phyloP scores from a whole-genome alignment of 2,888 invertebrate species.

The Invenusta paracnida region DNA sequence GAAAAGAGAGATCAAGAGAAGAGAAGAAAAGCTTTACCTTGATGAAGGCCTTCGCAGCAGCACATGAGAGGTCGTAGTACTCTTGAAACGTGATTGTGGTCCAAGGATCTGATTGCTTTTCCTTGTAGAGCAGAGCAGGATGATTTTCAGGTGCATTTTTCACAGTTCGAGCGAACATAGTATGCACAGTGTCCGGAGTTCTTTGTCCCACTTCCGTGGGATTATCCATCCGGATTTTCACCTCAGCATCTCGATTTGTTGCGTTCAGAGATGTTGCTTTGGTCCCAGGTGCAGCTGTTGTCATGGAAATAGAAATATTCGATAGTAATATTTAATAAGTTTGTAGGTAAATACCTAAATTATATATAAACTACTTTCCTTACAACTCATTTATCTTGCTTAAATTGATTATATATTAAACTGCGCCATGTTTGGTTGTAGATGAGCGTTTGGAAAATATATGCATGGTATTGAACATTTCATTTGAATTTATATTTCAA shows the following conservation, averaged over 20 bases:
- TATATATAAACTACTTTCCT: no score
- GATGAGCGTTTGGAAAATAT: no score
- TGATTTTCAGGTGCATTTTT: slow-evolving; percentile 68
- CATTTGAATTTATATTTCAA: no score
- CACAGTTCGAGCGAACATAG: slow-evolving; percentile 68
- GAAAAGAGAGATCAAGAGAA: no score
- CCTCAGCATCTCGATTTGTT: not conserved
- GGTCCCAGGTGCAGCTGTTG: not conserved
- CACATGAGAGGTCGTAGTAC: slow-evolving; percentile 72
- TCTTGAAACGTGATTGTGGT: slow-evolving; percentile 62
- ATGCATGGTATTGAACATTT: no score
- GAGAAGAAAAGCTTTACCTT: no score
- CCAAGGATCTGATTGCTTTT: slow-evolving; percentile 56
- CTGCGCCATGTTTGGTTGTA: no score
- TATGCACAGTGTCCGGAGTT: slow-evolving; percentile 49
- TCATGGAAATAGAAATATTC: no score
- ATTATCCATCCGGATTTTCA: not conserved
- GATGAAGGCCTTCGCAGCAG: slow-evolving; percentile 76
- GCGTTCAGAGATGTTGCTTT: not conserved
- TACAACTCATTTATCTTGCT: no score
- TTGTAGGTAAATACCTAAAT: no score
- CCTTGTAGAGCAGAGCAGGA: slow-evolving; percentile 69
- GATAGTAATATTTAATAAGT: no score
- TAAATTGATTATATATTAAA: no score
- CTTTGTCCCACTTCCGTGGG: not conserved